These are phyloP conservation scores for Choreutis nemorana DNA, from an alignment of 2,888 invertebrate genomes.

Conservation along the genomic window DNA sequence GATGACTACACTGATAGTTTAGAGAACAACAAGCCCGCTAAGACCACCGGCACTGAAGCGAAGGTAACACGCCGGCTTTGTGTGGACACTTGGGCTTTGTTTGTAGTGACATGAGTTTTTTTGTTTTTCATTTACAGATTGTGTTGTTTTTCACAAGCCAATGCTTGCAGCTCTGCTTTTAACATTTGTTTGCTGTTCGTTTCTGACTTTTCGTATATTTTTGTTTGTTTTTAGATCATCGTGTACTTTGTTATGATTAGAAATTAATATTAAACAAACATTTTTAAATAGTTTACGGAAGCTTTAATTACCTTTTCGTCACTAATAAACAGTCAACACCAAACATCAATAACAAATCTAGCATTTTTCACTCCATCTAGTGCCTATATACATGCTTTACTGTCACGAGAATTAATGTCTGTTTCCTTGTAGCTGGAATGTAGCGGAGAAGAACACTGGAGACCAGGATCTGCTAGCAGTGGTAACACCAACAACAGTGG, in stretches of 20 bases:
- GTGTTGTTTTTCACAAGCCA: slow-evolving; percentile 13
- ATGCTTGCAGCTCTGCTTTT: slow-evolving; percentile 9
- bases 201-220: slow-evolving; percentile 21
- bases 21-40: slow-evolving; percentile 66
- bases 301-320: no score
- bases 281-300: no score
- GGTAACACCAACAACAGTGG: slow-evolving; percentile 52
- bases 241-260: no score
- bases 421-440: slow-evolving; percentile 37
- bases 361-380: no score
- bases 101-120: slow-evolving; percentile 23
- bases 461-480: slow-evolving; percentile 52
- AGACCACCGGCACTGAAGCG: slow-evolving; percentile 56
- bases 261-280: no score
- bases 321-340: not conserved
- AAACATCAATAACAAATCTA: not conserved
- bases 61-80: slow-evolving; percentile 52
- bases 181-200: slow-evolving; percentile 17
- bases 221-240: slow-evolving; percentile 1
- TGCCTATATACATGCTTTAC: no score
- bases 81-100: slow-evolving; percentile 21
- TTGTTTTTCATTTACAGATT: slow-evolving; percentile 21
- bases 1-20: slow-evolving; percentile 80
- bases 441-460: slow-evolving; percentile 53
- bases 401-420: no score